Evolutionary conservation across 2,797 vertebrate genomes (phyloP), one percentile per base, ranked within the genome.

Genomic region (Botia kubotai): DNA sequence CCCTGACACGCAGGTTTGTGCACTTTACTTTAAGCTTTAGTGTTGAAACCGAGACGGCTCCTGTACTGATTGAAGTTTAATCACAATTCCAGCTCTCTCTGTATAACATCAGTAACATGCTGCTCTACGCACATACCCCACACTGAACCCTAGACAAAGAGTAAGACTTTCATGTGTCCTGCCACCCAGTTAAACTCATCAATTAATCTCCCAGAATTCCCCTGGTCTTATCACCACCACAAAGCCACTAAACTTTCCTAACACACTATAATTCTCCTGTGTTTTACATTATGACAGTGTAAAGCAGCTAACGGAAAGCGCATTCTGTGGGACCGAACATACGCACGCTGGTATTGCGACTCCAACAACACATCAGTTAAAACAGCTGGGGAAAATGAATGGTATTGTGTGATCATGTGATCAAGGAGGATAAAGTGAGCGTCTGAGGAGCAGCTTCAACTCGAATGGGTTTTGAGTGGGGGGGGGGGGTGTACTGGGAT

Each of bases 401-500:
- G 86, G 77, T 65, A 65, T 85, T 82, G 70, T 84, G 73, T 87
- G 77, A 81, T 80, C 82, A 81, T 86, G 62, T 43, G 58, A 82
- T 77, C 71, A 80, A 88, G 74, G 82, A 73, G 55, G 81, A 86
- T 78, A 10, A 79, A 81, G 79, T 65, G 81, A 52, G 72, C 83
- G 83, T 79, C 72, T 75, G 85, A 80, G 89, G 89, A 92, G 83
- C 60, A 91, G 82, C 80, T 82, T 86, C 79, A 79, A 43, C 88
- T 93, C 93, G 93, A 93, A 87, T 88, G 92, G 23, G 23, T 26
- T 26, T 26, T 26, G 23, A 33, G 33, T 33, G 33, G 33, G 93
- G 91, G 29, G 71, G n/a, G 75, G 65, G 81, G 21, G 21, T 60
- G 12, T 36, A 65, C 76, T 48, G 73, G 77, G 83, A 83, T 76